A percentile compares a stretch with the other conserved stretches of the same genome.
phyloP scores from a whole-genome alignment of 2,888 invertebrate species.

The Plusia festucae region DNA sequence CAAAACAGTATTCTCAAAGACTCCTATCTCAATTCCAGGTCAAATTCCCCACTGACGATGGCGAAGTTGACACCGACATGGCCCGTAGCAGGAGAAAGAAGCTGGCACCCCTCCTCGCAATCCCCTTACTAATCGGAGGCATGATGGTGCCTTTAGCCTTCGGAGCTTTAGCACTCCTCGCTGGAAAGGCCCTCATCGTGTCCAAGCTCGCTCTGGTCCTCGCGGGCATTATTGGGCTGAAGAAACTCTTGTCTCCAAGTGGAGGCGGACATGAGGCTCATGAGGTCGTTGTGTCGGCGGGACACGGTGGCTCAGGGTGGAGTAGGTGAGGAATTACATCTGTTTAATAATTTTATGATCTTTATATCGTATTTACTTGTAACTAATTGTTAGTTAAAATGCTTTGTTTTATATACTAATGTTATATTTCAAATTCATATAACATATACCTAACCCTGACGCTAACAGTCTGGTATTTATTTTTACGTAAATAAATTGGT shows the following conservation, averaged over 20 bases:
- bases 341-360: neutral
- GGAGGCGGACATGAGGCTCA: conserved; percentile 91
- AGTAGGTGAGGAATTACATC: conserved; percentile 83
- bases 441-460: neutral
- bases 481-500: no score
- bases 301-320: conserved; percentile 92
- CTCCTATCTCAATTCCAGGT: conserved; percentile 85
- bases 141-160: conserved; percentile 95
- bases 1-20: neutral
- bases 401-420: no score
- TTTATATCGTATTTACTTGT: neutral
- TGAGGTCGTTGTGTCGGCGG: conserved; percentile 92
- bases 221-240: conserved; percentile 95
- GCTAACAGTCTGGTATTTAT: conserved; percentile 4
- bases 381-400: neutral
- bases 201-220: conserved; percentile 95
- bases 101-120: conserved; percentile 92
- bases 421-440: no score
- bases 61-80: conserved; percentile 90
- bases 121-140: conserved; percentile 94
- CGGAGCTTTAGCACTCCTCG: conserved; percentile 94
- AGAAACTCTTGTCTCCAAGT: conserved; percentile 93
- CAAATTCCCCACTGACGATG: conserved; percentile 92
- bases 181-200: conserved; percentile 95
- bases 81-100: conserved; percentile 93